Evolutionary conservation across 2,113 vertebrate species (phyloP).

Genomic region (Paratilapia polleni): DNA sequence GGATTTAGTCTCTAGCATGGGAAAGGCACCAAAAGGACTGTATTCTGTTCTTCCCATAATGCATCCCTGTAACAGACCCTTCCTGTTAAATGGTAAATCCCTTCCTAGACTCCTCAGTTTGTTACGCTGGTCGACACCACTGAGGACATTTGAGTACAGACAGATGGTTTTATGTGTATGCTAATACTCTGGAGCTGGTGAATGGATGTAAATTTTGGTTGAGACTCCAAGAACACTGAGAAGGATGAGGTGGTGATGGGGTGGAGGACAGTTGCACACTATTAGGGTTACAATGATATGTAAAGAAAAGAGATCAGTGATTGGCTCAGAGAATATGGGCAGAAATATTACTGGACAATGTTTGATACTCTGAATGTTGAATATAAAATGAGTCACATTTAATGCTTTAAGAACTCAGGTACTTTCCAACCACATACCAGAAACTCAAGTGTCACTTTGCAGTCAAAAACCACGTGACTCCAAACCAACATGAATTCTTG

Average conservation of each 20-base stretch:
- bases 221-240: neutral
- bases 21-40: neutral
- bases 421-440: conserved; percentile 1
- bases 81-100: neutral
- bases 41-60: no score
- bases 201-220: neutral
- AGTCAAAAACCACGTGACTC: neutral
- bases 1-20: neutral
- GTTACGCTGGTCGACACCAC: no score
- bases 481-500: neutral
- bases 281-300: neutral
- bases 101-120: no score
- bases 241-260: neutral
- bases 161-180: no score
- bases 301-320: neutral
- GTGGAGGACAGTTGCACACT: neutral
- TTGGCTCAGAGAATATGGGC: neutral
- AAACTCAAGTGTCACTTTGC: neutral
- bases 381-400: neutral
- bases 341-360: neutral
- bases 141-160: no score
- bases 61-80: neutral
- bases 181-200: neutral
- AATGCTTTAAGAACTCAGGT: neutral
- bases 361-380: neutral